These are phyloP conservation scores for Chrysaora quinquecirrha DNA, from an alignment of 30 jellyfish, hydroid and myxozoan genomes.

Conservation along the genomic window DNA sequence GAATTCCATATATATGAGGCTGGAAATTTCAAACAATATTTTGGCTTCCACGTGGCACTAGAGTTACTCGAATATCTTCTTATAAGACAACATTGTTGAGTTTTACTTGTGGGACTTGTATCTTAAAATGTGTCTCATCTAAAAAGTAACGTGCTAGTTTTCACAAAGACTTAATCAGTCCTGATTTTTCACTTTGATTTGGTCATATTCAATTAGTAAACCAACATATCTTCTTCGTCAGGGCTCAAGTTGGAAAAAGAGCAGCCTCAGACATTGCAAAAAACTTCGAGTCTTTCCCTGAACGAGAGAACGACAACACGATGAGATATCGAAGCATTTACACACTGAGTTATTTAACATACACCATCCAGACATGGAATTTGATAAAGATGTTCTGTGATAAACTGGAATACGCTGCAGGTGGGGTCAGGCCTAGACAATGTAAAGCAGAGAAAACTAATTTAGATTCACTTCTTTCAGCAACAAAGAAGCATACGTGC, in stretches of 20 bases:
- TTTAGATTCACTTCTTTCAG: background rate
- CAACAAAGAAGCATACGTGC: slow-evolving; percentile 1
- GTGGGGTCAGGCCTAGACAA: slow-evolving; percentile 18
- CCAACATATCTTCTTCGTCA: background rate
- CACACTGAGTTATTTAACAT: slow-evolving; percentile 20
- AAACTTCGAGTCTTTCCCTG: slow-evolving; percentile 11
- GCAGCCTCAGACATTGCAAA: slow-evolving; percentile 6
- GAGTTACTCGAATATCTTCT: too few relatives aligned
- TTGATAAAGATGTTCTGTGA: background rate
- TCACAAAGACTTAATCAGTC: background rate
- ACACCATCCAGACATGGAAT: slow-evolving; percentile 20
- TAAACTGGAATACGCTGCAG: slow-evolving; percentile 29
- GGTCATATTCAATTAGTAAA: background rate
- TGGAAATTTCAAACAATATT: too few relatives aligned
- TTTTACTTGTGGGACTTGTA: background rate
- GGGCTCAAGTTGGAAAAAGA: slow-evolving; percentile 26
- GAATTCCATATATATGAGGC: too few relatives aligned
- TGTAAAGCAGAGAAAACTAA: slow-evolving; percentile 25
- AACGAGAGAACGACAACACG: slow-evolving; percentile 10
- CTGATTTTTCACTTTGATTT: background rate
- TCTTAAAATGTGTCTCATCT: background rate
- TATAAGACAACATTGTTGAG: background rate
- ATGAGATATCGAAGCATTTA: background rate
- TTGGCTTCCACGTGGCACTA: too few relatives aligned
- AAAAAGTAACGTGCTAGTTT: background rate